phyloP scores from a whole-genome alignment of 2,797 vertebrate genomes.

The Platyrinchus mystaceus region DNA sequence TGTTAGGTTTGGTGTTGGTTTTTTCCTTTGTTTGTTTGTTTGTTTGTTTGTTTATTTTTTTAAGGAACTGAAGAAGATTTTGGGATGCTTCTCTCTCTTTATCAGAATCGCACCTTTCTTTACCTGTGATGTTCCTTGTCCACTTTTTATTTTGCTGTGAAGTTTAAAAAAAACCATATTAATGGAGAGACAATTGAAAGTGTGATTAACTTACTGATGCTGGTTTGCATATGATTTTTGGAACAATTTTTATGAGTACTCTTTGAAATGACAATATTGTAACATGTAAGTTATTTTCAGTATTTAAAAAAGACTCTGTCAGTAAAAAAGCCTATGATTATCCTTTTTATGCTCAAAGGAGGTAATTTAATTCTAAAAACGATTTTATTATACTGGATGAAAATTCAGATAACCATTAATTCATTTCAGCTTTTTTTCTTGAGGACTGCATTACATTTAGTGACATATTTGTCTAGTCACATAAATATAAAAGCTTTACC shows the following conservation, averaged over 20 bases:
- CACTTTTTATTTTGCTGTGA: background rate
- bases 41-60: background rate
- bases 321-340: constrained; percentile 69
- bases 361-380: constrained; percentile 54
- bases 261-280: constrained; percentile 53
- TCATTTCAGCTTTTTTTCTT: constrained; percentile 21
- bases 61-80: background rate
- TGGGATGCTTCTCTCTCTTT: background rate
- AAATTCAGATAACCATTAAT: constrained; percentile 21
- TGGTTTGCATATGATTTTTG: background rate
- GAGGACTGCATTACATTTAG: background rate
- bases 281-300: constrained; percentile 42
- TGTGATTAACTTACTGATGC: background rate
- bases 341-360: constrained; percentile 37
- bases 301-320: constrained; percentile 61
- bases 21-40: too few relatives aligned
- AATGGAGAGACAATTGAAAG: background rate
- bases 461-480: background rate
- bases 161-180: background rate
- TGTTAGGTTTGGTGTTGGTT: background rate
- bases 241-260: constrained; percentile 48
- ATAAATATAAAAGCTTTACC: background rate
- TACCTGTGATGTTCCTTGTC: background rate
- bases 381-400: constrained; percentile 38
- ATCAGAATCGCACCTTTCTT: background rate